Percentiles rank a stretch among this genome's conserved stretches.
phyloP scores from a whole-genome alignment of 2,797 vertebrate species.

The Acanthurus lineatus region DNA sequence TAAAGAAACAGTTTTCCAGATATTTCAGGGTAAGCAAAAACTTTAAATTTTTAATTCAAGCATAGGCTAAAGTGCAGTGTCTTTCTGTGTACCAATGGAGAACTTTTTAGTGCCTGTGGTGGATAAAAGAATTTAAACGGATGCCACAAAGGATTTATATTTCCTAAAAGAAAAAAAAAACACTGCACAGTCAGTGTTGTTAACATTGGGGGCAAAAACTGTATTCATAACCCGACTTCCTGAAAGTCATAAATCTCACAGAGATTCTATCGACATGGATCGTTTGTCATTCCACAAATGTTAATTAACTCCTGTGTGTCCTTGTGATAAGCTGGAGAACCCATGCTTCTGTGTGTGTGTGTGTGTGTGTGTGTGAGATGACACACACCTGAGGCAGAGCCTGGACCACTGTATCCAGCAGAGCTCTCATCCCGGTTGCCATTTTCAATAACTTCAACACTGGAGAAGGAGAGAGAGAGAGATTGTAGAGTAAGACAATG shows the following conservation, averaged over 20 bases:
- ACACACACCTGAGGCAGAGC: conserved; percentile 93
- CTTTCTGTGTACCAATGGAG: conserved; percentile 8
- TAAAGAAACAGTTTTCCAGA: neutral
- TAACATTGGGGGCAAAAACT: conserved; percentile 8
- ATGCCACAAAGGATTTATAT: conserved; percentile 2
- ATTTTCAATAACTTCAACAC: conserved; percentile 87
- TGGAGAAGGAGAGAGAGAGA: conserved; percentile 50
- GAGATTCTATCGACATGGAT: conserved; percentile 15
- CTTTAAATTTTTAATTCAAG: neutral
- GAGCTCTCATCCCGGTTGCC: conserved; percentile 95
- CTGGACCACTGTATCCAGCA: conserved; percentile 96
- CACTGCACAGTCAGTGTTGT: neutral
- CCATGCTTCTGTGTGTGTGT: conserved; percentile 9
- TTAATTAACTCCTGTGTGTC: conserved; percentile 68
- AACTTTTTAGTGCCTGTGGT: neutral
- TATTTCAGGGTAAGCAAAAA: neutral
- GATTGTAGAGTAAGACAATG: conserved; percentile 15
- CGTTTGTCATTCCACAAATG: conserved; percentile 64
- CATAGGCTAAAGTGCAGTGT: conserved; percentile 6
- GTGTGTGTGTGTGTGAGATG: conserved; percentile 30
- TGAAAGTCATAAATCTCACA: conserved; percentile 42
- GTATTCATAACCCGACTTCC: conserved; percentile 19
- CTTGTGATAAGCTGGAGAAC: conserved; percentile 48
- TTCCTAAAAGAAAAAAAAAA: conserved; percentile 2
- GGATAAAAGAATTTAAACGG: conserved; percentile 3